Conservation (phyloP, 2,113 vertebrate genomes). For the Petroica traversi region DNA sequence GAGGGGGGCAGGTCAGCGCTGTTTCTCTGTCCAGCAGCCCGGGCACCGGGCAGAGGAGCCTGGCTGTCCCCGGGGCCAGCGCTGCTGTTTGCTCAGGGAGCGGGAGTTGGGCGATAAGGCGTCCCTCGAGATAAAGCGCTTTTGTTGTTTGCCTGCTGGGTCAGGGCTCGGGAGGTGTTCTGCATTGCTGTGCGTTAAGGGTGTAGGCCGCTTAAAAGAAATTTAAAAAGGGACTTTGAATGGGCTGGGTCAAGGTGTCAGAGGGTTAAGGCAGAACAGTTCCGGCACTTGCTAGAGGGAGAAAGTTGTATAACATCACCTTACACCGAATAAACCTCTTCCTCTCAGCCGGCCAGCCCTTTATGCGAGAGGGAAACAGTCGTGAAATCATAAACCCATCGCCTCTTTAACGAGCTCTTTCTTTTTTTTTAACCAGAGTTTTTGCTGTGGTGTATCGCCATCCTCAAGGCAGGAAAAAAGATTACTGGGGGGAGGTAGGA, state of each 20-base stretch:
- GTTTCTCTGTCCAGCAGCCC: background rate
- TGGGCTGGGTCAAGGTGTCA: constrained; percentile 18
- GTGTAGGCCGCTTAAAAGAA: background rate
- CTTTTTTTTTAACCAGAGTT: background rate
- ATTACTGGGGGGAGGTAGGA: background rate
- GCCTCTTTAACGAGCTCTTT: background rate
- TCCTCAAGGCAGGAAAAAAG: constrained; percentile 28
- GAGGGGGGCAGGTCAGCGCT: background rate
- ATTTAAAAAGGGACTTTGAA: constrained; percentile 12
- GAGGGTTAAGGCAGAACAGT: constrained; percentile 27
- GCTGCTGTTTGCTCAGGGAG: constrained; percentile 27
- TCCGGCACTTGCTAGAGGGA: background rate
- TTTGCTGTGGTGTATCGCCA: background rate
- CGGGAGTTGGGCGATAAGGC: background rate
- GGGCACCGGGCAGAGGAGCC: background rate
- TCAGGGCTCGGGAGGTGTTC: background rate
- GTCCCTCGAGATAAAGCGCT: background rate
- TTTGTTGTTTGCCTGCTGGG: constrained; percentile 26
- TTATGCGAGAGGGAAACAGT: background rate
- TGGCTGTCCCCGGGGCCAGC: background rate
- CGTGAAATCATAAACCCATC: background rate
- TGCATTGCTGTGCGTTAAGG: background rate
- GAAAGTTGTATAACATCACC: background rate
- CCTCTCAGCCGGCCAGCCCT: background rate
- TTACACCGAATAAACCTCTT: background rate